A percentile compares a stretch with the other conserved stretches of the same genome.
These are phyloP conservation scores for Semotilus atromaculatus DNA, from an alignment of 2,797 vertebrate genomes.

Conservation along the genomic window DNA sequence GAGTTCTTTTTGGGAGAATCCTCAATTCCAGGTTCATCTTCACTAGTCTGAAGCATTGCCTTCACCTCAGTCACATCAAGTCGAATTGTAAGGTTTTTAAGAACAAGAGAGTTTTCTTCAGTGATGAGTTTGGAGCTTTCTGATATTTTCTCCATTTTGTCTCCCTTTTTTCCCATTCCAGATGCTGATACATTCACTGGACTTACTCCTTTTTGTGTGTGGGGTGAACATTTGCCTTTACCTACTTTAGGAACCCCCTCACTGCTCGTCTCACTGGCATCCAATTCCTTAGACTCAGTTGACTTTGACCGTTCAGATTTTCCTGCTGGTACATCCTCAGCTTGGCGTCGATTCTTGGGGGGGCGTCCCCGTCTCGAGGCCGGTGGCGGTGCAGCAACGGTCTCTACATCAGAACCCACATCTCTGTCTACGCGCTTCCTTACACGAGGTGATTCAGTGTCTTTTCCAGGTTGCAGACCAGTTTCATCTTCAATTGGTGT, in stretches of 20 bases:
- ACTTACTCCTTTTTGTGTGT: constrained; percentile 79
- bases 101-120: constrained; percentile 82
- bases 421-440: constrained; percentile 92
- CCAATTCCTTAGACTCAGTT: constrained; percentile 83
- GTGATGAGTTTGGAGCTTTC: constrained; percentile 79
- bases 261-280: constrained; percentile 80
- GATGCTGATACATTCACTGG: constrained; percentile 68
- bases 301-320: constrained; percentile 81
- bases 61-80: constrained; percentile 85
- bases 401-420: constrained; percentile 76
- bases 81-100: constrained; percentile 86
- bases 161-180: constrained; percentile 81
- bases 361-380: constrained; percentile 86
- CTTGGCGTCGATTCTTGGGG: constrained; percentile 87
- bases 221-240: constrained; percentile 89
- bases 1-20: constrained; percentile 77
- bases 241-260: constrained; percentile 81
- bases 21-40: constrained; percentile 77
- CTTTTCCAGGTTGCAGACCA: constrained; percentile 81
- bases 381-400: constrained; percentile 70
- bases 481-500: constrained; percentile 88
- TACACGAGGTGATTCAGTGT: constrained; percentile 85
- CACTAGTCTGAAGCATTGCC: constrained; percentile 77
- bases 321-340: constrained; percentile 80
- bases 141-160: constrained; percentile 75